A percentile compares a stretch with the other conserved stretches of the same genome.
phyloP scores from a whole-genome alignment of 2,113 vertebrate genomes.

The Bagarius yarrelli region DNA sequence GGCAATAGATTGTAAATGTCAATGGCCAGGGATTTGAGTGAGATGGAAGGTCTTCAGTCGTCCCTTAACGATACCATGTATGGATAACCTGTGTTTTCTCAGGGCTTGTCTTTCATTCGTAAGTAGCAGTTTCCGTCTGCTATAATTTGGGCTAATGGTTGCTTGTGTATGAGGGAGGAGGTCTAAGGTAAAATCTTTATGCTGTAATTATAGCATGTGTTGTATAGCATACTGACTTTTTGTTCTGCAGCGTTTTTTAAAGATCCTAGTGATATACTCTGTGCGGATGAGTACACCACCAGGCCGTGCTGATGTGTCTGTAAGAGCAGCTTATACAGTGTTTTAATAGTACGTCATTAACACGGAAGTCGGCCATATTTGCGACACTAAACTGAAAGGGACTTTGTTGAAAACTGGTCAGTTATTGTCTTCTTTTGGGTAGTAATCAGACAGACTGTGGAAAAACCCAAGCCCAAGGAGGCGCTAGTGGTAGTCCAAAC shows the following conservation, averaged over 20 bases:
- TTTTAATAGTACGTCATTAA: too few species aligned
- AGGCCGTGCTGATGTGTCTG: neutral
- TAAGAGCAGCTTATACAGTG: neutral
- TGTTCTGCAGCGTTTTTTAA: constrained; percentile 17
- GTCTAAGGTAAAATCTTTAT: constrained; percentile 18
- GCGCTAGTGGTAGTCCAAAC: too few species aligned
- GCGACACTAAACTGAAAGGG: too few species aligned
- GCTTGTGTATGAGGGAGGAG: constrained; percentile 29
- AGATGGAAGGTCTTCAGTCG: too few species aligned
- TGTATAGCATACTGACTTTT: neutral
- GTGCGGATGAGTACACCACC: neutral
- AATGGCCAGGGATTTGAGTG: too few species aligned
- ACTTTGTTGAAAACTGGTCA: too few species aligned
- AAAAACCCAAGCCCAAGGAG: too few species aligned
- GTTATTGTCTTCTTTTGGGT: too few species aligned
- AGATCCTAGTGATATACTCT: neutral
- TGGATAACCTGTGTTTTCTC: constrained; percentile 3
- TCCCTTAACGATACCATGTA: neutral
- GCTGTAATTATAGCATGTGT: constrained; percentile 12
- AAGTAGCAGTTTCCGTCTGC: constrained; percentile 38
- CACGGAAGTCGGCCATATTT: too few species aligned
- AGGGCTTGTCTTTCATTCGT: neutral
- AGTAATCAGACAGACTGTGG: too few species aligned
- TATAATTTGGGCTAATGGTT: constrained; percentile 22
- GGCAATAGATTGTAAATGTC: too few species aligned